Evolutionary conservation across 2,113 vertebrate species (phyloP), one percentile per base, ranked within the genome.

Genomic region (Heterochromis multidens): DNA sequence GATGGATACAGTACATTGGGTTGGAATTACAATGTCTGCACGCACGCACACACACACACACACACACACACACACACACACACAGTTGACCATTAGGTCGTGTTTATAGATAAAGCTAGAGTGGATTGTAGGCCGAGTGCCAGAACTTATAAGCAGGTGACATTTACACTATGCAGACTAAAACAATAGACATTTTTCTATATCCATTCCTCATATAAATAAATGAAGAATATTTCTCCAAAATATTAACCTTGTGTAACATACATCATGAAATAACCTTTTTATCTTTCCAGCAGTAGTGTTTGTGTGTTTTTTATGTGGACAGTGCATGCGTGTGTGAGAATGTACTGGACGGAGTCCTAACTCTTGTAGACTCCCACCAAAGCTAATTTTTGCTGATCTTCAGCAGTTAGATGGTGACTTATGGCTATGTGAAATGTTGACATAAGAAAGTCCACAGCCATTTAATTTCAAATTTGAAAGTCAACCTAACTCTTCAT

Each of bases 91-190:
- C 46, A 87, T 83, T 79, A 81, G 57, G 65, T 54, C 40, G 54
- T 86, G 82, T 76, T 82, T 54, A 49, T 77, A 91, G 91, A 91
- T 91, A 91, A 88, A 82, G 54, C 56, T 29, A 31, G 54, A 91
- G 88, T 87, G 82, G 19, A 23, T 74, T 77, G 31, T 16, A n/a
- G 83, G 89, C 85, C 23, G 17, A 77, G 74, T 65, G 89, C 85
- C 92, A 89, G 46, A 14, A 27, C 13, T 70, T 84, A 17, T 57
- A 43, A 82, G 58, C 35, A 79, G 77, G 79, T 83, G 82, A 83
- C 49, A 70, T 59, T 88, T 49, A 82, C 35, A 77, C 31, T 40
- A 13, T 40, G 62, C 74, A 87, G 70, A 81, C 57, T 31, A 13
- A 60, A 59, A 76, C 27, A 74, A 46, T 25, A 29, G 27, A 21